phyloP scores from a whole-genome alignment of 2,888 invertebrate genomes.

The Salticus scenicus region DNA sequence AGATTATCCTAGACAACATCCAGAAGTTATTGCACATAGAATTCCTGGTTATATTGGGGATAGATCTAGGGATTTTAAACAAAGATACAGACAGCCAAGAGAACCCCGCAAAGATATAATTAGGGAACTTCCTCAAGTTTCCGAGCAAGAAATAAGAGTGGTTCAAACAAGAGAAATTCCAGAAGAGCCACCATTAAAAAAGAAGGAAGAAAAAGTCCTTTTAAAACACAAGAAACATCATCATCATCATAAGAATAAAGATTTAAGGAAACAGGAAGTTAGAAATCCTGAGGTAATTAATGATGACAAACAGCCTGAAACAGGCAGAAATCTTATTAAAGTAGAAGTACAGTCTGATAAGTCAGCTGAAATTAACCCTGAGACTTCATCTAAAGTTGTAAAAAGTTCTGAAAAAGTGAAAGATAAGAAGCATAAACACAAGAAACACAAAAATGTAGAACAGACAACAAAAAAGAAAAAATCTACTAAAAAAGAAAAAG shows the following conservation, averaged over 20 bases:
- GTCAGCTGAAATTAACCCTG: constrained; percentile 21
- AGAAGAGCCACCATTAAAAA: constrained; percentile 72
- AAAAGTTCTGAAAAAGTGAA: constrained; percentile 75
- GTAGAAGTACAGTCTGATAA: constrained; percentile 31
- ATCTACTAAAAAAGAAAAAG: constrained; percentile 75
- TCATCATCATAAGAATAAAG: constrained; percentile 75
- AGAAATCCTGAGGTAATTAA: constrained; percentile 24
- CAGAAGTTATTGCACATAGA: constrained; percentile 68
- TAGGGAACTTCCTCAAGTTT: constrained; percentile 43
- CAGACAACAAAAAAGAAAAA: constrained; percentile 79
- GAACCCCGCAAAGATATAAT: constrained; percentile 47
- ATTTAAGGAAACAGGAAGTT: constrained; percentile 74
- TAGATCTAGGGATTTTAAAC: constrained; percentile 52
- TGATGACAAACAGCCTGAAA: constrained; percentile 31
- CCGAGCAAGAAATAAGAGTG: constrained; percentile 30
- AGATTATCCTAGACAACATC: constrained; percentile 4
- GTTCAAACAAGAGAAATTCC: constrained; percentile 21
- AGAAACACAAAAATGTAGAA: constrained; percentile 75
- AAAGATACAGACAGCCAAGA: constrained; percentile 41
- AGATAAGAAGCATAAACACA: constrained; percentile 77
- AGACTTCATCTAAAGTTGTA: background rate
- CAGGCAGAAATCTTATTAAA: constrained; percentile 30
- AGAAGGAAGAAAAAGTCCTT: constrained; percentile 76
- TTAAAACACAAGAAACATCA: constrained; percentile 75
- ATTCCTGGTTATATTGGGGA: constrained; percentile 74